Conservation (phyloP, 2,113 vertebrate genomes). For the Clarias gariepinus region DNA sequence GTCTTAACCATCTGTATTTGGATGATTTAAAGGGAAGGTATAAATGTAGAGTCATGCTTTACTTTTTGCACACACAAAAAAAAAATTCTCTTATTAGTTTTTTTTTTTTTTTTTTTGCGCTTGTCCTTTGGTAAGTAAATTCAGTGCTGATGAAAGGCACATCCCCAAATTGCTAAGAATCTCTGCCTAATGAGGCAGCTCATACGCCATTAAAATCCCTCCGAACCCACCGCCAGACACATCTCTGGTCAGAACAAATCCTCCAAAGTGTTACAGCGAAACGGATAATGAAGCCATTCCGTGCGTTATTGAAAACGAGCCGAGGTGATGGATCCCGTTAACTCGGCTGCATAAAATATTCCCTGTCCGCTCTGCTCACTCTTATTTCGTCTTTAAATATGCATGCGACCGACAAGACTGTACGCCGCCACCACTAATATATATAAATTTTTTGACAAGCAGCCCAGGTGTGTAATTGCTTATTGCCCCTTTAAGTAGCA, state of each 20-base stretch:
- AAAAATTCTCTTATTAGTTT: not conserved
- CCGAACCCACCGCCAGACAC: not conserved
- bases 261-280: conserved; percentile 20
- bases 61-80: not conserved
- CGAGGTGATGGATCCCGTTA: not conserved
- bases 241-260: conserved; percentile 42
- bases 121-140: conserved; percentile 39
- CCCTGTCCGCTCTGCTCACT: conserved; percentile 32
- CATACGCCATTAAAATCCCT: conserved; percentile 36
- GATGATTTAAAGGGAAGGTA: not conserved
- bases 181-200: conserved; percentile 41
- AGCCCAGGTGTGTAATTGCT: conserved; percentile 51
- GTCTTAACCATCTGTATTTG: not conserved
- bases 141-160: conserved; percentile 11
- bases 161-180: conserved; percentile 5
- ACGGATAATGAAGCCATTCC: conserved; percentile 38
- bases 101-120: conserved; percentile 21
- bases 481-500: conserved; percentile 56
- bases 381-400: conserved; percentile 50
- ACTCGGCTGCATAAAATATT: conserved; percentile 50
- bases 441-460: conserved; percentile 21
- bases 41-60: not conserved
- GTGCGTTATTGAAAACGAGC: conserved; percentile 37
- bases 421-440: conserved; percentile 47
- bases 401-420: conserved; percentile 48